phyloP scores from a whole-genome alignment of 2,797 vertebrate species.

The Sebastes minor region DNA sequence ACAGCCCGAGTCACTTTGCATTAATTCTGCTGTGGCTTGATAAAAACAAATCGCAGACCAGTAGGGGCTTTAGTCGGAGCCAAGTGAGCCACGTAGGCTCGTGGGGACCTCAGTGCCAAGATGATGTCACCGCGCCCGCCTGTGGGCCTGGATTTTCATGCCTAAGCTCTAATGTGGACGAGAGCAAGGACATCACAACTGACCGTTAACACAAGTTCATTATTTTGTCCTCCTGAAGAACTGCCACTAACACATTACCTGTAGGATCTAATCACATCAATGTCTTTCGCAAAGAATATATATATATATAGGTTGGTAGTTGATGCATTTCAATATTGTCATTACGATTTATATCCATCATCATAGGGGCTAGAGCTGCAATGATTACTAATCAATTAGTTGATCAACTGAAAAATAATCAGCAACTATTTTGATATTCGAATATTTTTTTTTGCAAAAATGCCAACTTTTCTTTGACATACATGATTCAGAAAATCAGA shows the following conservation, averaged over 20 bases:
- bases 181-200: conserved; percentile 48
- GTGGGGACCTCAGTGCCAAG: conserved; percentile 58
- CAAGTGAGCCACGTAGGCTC: conserved; percentile 63
- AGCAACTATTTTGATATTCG: background rate
- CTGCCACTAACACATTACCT: background rate
- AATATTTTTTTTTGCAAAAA: too few relatives aligned
- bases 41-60: conserved; percentile 69
- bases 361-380: too few relatives aligned
- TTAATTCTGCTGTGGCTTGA: conserved; percentile 74
- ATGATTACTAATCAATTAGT: background rate
- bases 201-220: conserved; percentile 34
- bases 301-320: background rate
- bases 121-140: conserved; percentile 66
- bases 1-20: conserved; percentile 76
- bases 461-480: too few relatives aligned
- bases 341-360: background rate
- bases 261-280: background rate
- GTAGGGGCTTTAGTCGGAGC: conserved; percentile 56
- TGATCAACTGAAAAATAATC: background rate
- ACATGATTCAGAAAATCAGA: too few relatives aligned
- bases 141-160: conserved; percentile 38
- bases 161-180: conserved; percentile 34
- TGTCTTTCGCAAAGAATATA: background rate
- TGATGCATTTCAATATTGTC: background rate
- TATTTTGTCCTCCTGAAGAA: conserved; percentile 28